phyloP scores from a whole-genome alignment of 2,797 vertebrate species.

The Lepus townsendii region DNA sequence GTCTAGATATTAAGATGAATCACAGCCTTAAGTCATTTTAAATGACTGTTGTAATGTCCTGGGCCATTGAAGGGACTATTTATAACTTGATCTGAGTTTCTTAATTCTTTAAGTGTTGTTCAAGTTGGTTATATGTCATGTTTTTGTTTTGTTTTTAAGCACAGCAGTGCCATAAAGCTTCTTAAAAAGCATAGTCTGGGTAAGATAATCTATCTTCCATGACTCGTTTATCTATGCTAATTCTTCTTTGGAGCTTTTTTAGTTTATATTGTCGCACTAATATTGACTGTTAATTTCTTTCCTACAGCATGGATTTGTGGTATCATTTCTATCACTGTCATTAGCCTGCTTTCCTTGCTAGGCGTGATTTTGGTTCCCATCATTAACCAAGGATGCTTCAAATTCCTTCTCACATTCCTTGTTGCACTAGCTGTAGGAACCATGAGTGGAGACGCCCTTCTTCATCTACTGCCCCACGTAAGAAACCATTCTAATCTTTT shows the following conservation, averaged over 20 bases:
- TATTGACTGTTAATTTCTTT: constrained; percentile 78
- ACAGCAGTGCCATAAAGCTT: constrained; percentile 3
- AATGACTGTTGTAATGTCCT: constrained; percentile 39
- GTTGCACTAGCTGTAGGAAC: constrained; percentile 98
- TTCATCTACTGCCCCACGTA: constrained; percentile 98
- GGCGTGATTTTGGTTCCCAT: constrained; percentile 97
- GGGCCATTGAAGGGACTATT: not conserved
- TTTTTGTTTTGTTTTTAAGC: constrained; percentile 49
- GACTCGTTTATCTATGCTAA: not conserved
- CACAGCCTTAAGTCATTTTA: constrained; percentile 43
- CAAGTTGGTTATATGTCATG: not conserved
- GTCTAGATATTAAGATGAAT: constrained; percentile 9
- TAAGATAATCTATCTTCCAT: not conserved
- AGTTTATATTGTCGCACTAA: constrained; percentile 44
- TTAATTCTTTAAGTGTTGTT: constrained; percentile 47
- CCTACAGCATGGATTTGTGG: constrained; percentile 95
- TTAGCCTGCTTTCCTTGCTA: constrained; percentile 98
- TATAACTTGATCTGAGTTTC: constrained; percentile 31
- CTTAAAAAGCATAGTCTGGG: constrained; percentile 1
- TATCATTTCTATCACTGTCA: constrained; percentile 98
- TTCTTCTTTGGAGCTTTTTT: not conserved
- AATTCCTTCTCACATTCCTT: constrained; percentile 98
- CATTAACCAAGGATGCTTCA: constrained; percentile 98
- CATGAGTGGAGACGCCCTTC: constrained; percentile 97
- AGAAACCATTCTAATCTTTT: constrained; percentile 80